Percentiles rank a stretch among this genome's conserved stretches.
Conservation (phyloP, 1,140 invertebrate species). For the Cydia pomonella region DNA sequence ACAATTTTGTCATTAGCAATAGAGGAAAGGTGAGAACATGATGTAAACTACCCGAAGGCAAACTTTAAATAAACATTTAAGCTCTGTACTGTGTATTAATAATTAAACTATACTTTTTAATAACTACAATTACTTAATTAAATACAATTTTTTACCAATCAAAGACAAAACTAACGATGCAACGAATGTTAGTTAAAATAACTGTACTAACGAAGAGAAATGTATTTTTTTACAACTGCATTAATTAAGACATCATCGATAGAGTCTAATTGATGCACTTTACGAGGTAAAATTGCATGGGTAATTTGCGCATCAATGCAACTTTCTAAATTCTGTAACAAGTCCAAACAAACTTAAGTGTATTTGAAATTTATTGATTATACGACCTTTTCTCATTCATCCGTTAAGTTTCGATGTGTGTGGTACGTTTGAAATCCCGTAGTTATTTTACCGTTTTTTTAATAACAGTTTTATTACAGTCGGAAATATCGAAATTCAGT, state of each 20-base stretch:
- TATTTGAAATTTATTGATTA: neutral
- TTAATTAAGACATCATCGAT: constrained; percentile 11
- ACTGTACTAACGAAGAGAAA: neutral
- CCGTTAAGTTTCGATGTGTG: neutral
- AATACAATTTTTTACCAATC: neutral
- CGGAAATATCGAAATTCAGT: neutral
- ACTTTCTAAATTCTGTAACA: neutral
- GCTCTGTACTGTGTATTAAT: too few relatives aligned
- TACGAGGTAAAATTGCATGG: constrained; percentile 11
- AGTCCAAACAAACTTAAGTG: neutral
- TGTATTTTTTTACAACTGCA: neutral
- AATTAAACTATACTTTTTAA: too few relatives aligned
- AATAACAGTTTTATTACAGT: neutral
- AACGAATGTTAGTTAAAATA: neutral
- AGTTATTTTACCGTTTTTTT: neutral
- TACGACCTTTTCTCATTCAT: neutral
- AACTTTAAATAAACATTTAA: too few relatives aligned
- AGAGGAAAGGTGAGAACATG: too few relatives aligned
- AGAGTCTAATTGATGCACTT: constrained; percentile 4
- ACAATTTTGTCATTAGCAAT: too few relatives aligned
- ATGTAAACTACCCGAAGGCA: too few relatives aligned
- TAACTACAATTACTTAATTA: neutral
- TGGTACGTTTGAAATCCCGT: neutral
- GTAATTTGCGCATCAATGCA: constrained; percentile 14
- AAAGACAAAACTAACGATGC: constrained; percentile 1